Conservation (phyloP, 2,888 invertebrate genomes). For the Melieria omissa region DNA sequence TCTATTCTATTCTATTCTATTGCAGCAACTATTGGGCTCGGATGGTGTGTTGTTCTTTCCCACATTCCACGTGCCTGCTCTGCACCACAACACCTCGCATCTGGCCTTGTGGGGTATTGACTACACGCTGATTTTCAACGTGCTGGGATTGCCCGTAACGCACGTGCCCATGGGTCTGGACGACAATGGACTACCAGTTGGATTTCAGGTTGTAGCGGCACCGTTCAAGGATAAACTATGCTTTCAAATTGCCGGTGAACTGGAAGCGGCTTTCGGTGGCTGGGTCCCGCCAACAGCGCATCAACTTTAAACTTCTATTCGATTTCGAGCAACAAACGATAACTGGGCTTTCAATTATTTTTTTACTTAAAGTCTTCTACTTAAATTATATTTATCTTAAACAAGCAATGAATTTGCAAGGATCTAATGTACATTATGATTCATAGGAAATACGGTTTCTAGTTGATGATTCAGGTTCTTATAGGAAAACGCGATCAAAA, state of each 20-base stretch:
- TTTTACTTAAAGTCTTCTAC: no score
- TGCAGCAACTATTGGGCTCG: slow-evolving; percentile 70
- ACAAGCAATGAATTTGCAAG: no score
- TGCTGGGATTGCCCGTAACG: slow-evolving; percentile 80
- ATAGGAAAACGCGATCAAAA: no score
- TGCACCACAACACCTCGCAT: slow-evolving; percentile 73
- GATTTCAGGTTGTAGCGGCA: slow-evolving; percentile 81
- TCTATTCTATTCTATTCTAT: slow-evolving; percentile 19
- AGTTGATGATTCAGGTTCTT: no score
- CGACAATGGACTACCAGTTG: slow-evolving; percentile 76
- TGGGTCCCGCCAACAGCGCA: slow-evolving; percentile 73
- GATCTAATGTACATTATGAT: no score
- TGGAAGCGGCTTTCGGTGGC: slow-evolving; percentile 84
- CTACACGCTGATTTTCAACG: slow-evolving; percentile 65
- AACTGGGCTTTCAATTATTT: no score
- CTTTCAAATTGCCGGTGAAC: slow-evolving; percentile 80
- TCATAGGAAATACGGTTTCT: no score
- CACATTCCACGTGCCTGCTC: slow-evolving; percentile 73
- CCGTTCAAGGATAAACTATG: slow-evolving; percentile 83
- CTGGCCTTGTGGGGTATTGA: slow-evolving; percentile 56
- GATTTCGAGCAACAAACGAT: no score
- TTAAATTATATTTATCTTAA: no score
- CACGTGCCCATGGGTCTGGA: slow-evolving; percentile 78
- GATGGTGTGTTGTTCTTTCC: slow-evolving; percentile 82
- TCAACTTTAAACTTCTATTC: not conserved